Evolutionary conservation across 2,888 invertebrate species (phyloP).

Genomic region (Drosophila vallismaia): DNA sequence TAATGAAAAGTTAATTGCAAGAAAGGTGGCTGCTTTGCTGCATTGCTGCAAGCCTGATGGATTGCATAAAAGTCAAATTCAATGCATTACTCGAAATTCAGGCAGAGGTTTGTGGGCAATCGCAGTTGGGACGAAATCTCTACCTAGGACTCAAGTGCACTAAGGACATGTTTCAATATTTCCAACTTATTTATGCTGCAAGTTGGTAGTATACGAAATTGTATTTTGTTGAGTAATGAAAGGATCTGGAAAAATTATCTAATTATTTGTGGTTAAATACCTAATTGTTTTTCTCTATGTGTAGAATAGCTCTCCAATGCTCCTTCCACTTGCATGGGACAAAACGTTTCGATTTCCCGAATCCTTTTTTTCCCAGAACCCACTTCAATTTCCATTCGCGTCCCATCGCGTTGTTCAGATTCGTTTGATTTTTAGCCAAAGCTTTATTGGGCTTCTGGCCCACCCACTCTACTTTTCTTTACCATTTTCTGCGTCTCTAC

Average conservation of each 20-base stretch:
- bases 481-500: constrained; percentile 4
- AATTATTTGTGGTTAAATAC: too few relatives aligned
- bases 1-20: constrained; percentile 66
- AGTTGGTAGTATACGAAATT: too few relatives aligned
- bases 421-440: constrained; percentile 60
- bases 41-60: constrained; percentile 33
- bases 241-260: too few relatives aligned
- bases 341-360: constrained; percentile 41
- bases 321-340: constrained; percentile 34
- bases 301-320: constrained; percentile 26
- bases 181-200: too few relatives aligned
- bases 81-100: constrained; percentile 24
- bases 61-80: constrained; percentile 41
- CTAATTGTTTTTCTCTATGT: not conserved
- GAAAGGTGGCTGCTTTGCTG: constrained; percentile 36
- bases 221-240: too few relatives aligned
- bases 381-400: constrained; percentile 20
- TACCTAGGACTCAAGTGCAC: constrained; percentile 14
- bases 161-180: too few relatives aligned
- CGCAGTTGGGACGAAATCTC: constrained; percentile 28
- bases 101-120: constrained; percentile 31
- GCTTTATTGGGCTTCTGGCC: constrained; percentile 67
- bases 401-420: constrained; percentile 23
- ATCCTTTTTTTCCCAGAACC: constrained; percentile 40
- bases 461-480: constrained; percentile 6